Evolutionary conservation across 2,797 vertebrate genomes (phyloP).

Genomic region (Hirundo rustica): DNA sequence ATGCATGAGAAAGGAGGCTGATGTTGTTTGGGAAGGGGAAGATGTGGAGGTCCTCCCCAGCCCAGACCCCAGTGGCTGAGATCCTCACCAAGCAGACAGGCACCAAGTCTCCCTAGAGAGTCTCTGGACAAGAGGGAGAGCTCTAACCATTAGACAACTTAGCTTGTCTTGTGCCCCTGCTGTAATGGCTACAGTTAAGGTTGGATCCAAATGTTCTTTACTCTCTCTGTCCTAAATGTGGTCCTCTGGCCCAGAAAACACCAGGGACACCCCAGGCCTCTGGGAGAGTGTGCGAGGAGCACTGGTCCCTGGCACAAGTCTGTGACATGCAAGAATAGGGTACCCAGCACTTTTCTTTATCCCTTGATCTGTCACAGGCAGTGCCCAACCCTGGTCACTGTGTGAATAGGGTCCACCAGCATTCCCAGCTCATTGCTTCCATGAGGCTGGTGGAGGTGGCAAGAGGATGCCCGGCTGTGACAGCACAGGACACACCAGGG

Average conservation of each 20-base stretch:
- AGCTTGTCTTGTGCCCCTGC: not conserved
- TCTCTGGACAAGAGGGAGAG: not conserved
- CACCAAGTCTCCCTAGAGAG: not conserved
- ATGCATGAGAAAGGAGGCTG: accelerated
- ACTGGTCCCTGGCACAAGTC: not conserved
- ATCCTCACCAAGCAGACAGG: not conserved
- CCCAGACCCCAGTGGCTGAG: not conserved
- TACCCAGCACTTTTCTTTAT: not conserved
- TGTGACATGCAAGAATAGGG: not conserved
- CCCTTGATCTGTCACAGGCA: not conserved
- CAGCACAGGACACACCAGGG: accelerated
- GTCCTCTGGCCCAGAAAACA: not conserved
- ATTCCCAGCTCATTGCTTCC: not conserved
- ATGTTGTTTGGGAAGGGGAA: not conserved
- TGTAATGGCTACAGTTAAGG: not conserved
- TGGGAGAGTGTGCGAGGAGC: not conserved
- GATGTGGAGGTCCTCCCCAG: not conserved
- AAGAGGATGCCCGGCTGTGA: not conserved
- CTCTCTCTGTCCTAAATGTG: not conserved
- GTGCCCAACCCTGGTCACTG: not conserved
- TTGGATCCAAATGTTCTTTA: not conserved
- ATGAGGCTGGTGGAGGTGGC: not conserved
- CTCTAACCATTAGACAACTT: not conserved
- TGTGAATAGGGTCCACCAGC: not conserved
- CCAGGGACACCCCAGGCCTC: not conserved